phyloP scores from a whole-genome alignment of 2,888 invertebrate genomes.

The Drosophila macrospina region DNA sequence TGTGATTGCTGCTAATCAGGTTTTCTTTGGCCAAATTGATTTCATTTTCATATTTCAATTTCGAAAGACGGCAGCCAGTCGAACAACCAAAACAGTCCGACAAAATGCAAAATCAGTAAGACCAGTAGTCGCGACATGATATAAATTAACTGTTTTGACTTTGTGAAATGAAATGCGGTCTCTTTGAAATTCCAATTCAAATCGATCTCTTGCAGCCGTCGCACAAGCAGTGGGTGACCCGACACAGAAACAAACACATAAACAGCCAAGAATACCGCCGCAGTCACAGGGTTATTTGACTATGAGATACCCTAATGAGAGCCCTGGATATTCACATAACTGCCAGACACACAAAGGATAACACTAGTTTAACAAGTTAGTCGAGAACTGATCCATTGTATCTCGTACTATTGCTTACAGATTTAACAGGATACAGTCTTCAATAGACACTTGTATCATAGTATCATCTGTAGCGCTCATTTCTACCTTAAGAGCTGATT shows the following conservation, averaged over 20 bases:
- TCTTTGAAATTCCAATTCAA: constrained; percentile 77
- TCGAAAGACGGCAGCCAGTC: constrained; percentile 62
- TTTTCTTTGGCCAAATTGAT: constrained; percentile 72
- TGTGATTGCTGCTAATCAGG: constrained; percentile 76
- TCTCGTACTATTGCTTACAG: background rate
- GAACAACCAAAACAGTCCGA: constrained; percentile 14
- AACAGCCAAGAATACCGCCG: constrained; percentile 22
- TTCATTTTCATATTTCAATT: constrained; percentile 82
- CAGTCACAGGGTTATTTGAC: constrained; percentile 1
- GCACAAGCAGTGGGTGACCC: constrained; percentile 47
- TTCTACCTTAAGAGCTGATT: no score
- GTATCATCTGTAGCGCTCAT: no score
- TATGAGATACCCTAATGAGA: constrained; percentile 28
- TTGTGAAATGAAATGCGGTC: constrained; percentile 80
- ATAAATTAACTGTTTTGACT: constrained; percentile 85
- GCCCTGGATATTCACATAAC: background rate
- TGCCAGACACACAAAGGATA: background rate
- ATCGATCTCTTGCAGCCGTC: constrained; percentile 54
- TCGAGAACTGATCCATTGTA: no score
- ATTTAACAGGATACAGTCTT: background rate
- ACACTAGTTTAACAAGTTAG: background rate
- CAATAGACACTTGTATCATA: no score
- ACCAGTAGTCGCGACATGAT: constrained; percentile 84
- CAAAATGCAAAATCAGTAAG: constrained; percentile 84
- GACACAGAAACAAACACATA: constrained; percentile 4